Base-by-base conservation (phyloP, 2,113 vertebrate genomes). In the Varanus komodoensis region DNA sequence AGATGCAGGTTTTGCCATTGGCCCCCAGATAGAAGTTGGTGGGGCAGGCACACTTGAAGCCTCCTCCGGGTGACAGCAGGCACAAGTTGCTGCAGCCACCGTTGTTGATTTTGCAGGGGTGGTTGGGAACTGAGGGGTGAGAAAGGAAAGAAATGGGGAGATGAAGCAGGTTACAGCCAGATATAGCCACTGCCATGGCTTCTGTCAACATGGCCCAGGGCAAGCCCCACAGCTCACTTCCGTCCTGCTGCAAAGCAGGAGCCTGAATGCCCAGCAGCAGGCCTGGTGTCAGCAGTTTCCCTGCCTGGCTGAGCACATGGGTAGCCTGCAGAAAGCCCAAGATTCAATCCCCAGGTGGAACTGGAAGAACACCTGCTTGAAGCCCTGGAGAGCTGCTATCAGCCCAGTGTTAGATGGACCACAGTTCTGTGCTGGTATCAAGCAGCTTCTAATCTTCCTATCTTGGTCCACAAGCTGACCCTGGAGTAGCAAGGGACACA, bases 1-100 rank as follows among this genome's bases (percentile, higher is more conserved):
- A 99, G 96, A 99, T 98, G 19, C 99, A 99, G 82, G 98, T 99
- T 67, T 96, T 98, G 64, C 98, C 98, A 0, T 99, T 98, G 0
- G 94, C 95, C 29, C 98, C 98, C 97, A 99, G 96, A 94, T 99
- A 99, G 97, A 99, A 99, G 96, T 99, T 99, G 95, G 98, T 99
- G 91, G 99, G 99, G 94, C 99, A 99, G 73, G 99, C 98, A 48
- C 99, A 99, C 78, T 98, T 99, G 96, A 98, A 98, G 8, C 97
- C 97, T 3, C 98, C 99, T 0, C 97, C 98, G 0, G 99, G 99
- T 0, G 98, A 98, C 54, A 99, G 97, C 71, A 99, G 98, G 92
- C 99, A 99, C 80, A 99, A 97, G 96, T 99, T 99, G 95, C 98
- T 99, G 97, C 99, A 99, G 95, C 98, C 99, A 0, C 98, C 99